Evolutionary conservation across 2,113 vertebrate genomes (phyloP).

Genomic region (Rhinolophus sinicus): DNA sequence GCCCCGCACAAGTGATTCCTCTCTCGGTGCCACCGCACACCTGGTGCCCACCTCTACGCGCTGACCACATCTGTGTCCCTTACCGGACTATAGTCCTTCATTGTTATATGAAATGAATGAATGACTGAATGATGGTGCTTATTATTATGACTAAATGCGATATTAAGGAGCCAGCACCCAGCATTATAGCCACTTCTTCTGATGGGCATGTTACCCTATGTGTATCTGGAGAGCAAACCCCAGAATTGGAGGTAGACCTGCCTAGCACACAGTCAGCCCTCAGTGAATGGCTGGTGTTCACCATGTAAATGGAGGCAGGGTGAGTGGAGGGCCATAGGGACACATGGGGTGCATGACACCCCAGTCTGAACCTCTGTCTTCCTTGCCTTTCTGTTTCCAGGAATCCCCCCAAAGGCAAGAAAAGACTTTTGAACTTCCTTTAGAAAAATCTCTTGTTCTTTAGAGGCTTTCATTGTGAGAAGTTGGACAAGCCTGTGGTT

Average conservation of each 20-base stretch:
- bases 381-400: neutral
- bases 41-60: neutral
- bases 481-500: neutral
- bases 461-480: neutral
- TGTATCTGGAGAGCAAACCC: neutral
- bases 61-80: neutral
- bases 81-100: neutral
- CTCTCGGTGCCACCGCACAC: neutral
- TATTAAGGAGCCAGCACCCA: fast-evolving
- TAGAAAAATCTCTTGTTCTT: neutral
- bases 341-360: neutral
- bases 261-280: neutral
- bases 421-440: neutral
- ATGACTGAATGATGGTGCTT: neutral
- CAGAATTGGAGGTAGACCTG: neutral
- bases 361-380: neutral
- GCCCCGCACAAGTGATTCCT: neutral
- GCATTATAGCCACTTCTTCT: neutral
- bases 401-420: neutral
- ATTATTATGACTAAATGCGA: neutral
- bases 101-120: neutral
- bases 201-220: too few relatives aligned
- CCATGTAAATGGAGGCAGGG: fast-evolving
- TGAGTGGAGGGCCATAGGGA: neutral
- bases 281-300: neutral